Conservation (phyloP, 2,797 vertebrate genomes). For the Mormyrops attenuatus region DNA sequence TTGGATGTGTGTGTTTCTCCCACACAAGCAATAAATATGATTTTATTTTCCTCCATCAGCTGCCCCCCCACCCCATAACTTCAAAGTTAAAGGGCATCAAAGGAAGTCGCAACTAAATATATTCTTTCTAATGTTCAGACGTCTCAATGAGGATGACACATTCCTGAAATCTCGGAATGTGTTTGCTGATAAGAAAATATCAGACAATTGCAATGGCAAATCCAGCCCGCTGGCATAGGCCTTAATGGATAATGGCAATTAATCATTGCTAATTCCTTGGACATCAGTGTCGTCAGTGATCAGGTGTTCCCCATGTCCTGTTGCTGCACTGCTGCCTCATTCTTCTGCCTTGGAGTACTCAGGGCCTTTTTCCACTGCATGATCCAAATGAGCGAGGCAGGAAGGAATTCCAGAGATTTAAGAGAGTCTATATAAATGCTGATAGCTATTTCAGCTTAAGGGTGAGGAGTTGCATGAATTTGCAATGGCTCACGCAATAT, state of each 20-base stretch:
- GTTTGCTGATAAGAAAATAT: slow-evolving; percentile 54
- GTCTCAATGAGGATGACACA: slow-evolving; percentile 50
- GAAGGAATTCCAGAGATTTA: slow-evolving; percentile 71
- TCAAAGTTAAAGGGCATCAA: slow-evolving; percentile 50
- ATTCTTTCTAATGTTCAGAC: slow-evolving; percentile 59
- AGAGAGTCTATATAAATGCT: slow-evolving; percentile 63
- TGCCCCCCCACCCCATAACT: slow-evolving; percentile 53
- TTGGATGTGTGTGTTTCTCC: slow-evolving; percentile 45
- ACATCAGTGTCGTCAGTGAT: slow-evolving; percentile 64
- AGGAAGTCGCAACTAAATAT: slow-evolving; percentile 48
- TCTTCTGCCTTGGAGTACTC: slow-evolving; percentile 51
- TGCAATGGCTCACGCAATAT: slow-evolving; percentile 55
- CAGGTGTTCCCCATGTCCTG: slow-evolving; percentile 51
- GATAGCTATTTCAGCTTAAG: slow-evolving; percentile 67
- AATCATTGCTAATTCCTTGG: slow-evolving; percentile 62
- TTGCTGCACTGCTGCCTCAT: slow-evolving; percentile 48
- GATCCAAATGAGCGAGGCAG: slow-evolving; percentile 66
- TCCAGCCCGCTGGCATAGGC: too few species aligned
- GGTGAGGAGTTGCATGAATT: slow-evolving; percentile 58
- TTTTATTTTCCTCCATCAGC: slow-evolving; percentile 54
- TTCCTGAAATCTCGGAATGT: slow-evolving; percentile 64
- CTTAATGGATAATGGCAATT: slow-evolving; percentile 45
- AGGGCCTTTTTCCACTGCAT: slow-evolving; percentile 60
- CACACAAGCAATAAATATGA: slow-evolving; percentile 52
- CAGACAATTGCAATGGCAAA: slow-evolving; percentile 27